Conservation (phyloP, 2,888 invertebrate genomes). For the Danaus chrysippus region DNA sequence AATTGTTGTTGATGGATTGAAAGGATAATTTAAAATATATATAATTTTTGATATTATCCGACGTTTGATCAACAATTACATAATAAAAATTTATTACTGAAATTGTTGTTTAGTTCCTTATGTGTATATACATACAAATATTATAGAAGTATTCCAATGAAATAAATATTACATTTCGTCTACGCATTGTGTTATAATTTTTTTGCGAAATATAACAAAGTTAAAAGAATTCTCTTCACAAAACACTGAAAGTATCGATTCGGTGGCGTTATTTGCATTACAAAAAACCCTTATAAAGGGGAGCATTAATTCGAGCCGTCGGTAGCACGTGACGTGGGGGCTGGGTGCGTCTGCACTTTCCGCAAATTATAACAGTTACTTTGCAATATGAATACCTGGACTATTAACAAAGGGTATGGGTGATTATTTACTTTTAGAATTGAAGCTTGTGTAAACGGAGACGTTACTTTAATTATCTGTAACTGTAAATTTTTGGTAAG, state of each 20-base stretch:
- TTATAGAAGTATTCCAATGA: not conserved
- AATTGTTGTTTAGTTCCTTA: no score
- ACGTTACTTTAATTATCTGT: no score
- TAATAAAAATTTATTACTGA: no score
- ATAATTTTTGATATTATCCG: not conserved
- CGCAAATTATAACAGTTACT: slow-evolving; percentile 18
- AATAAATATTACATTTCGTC: not conserved
- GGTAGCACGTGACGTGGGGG: slow-evolving; percentile 29
- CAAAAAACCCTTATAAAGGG: slow-evolving; percentile 32
- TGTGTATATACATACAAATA: no score
- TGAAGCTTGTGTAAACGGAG: no score
- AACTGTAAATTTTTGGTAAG: no score
- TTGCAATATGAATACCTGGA: slow-evolving; percentile 5
- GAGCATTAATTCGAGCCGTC: slow-evolving; percentile 34
- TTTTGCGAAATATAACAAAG: not conserved
- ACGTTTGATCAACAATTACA: no score
- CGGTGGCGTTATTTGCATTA: slow-evolving; percentile 32
- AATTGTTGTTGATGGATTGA: slow-evolving; percentile 35
- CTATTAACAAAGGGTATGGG: not conserved
- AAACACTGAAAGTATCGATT: slow-evolving; percentile 28
- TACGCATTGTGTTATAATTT: not conserved
- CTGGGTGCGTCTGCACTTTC: slow-evolving; percentile 21
- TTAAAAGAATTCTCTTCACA: slow-evolving; percentile 11
- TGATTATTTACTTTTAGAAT: no score
- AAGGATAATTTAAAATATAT: not conserved